Evolutionary conservation across 2,797 vertebrate species (phyloP).

Genomic region (Parambassis ranga): DNA sequence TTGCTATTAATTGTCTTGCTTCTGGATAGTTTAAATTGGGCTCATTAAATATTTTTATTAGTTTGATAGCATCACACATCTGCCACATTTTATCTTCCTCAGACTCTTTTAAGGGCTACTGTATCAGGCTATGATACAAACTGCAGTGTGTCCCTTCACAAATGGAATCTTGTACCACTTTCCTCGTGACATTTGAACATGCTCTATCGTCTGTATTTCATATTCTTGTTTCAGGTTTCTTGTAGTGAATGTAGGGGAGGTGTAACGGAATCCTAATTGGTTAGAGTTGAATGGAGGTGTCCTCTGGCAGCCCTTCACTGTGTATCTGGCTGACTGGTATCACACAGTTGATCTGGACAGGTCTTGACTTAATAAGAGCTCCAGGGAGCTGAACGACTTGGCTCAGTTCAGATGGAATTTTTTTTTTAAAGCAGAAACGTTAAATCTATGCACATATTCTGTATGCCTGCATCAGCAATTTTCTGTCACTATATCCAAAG

Average conservation of each 20-base stretch:
- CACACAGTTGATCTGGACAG: conserved; percentile 43
- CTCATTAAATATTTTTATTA: too few relatives aligned
- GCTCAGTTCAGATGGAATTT: not conserved
- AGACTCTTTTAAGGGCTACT: not conserved
- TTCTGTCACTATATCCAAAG: not conserved
- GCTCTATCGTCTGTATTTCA: conserved; percentile 6
- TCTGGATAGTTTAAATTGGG: conserved; percentile 14
- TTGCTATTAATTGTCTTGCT: conserved; percentile 1
- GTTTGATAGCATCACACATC: not conserved
- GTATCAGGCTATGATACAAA: not conserved
- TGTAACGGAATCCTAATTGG: conserved; percentile 32
- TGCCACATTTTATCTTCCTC: not conserved
- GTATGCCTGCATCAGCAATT: not conserved
- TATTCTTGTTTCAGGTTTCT: conserved; percentile 10
- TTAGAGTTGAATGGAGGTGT: conserved; percentile 27
- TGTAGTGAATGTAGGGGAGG: conserved; percentile 17
- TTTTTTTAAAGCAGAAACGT: too few relatives aligned
- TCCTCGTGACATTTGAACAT: not conserved
- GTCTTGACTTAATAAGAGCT: conserved; percentile 13
- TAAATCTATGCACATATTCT: too few relatives aligned
- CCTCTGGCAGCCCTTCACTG: conserved; percentile 63
- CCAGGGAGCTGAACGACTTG: not conserved
- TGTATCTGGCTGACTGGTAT: conserved; percentile 26
- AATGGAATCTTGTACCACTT: conserved; percentile 12
- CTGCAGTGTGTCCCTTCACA: not conserved